Evolutionary conservation across 2,113 vertebrate genomes (phyloP).

Genomic region (Sciurus niger): DNA sequence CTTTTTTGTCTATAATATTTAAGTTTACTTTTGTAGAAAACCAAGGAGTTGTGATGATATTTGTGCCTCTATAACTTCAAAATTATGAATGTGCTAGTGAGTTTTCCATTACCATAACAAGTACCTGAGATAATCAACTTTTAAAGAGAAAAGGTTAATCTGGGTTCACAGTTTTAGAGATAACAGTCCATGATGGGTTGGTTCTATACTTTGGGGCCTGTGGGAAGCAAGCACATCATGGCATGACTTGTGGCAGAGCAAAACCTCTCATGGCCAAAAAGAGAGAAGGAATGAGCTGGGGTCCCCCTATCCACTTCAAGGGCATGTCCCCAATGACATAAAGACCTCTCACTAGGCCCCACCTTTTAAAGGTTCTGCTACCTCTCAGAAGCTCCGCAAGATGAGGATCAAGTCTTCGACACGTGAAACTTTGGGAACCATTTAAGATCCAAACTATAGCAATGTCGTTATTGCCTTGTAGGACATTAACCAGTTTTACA

Average conservation of each 20-base stretch:
- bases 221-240: background rate
- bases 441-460: background rate
- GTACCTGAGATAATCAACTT: background rate
- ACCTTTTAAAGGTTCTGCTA: background rate
- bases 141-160: background rate
- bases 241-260: background rate
- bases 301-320: background rate
- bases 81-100: background rate
- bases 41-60: background rate
- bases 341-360: background rate
- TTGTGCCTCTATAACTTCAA: conserved; percentile 40
- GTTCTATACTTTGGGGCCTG: too few species aligned
- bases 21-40: conserved; percentile 37
- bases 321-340: background rate
- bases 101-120: background rate
- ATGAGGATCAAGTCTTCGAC: background rate
- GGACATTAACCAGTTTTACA: background rate
- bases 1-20: background rate
- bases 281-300: background rate
- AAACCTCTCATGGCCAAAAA: background rate
- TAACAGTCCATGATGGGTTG: background rate
- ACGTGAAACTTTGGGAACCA: background rate
- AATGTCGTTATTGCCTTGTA: too few species aligned
- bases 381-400: background rate
- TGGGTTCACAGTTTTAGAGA: background rate